A percentile compares a stretch with the other conserved stretches of the same genome.
Conservation (phyloP, 2,113 vertebrate genomes). For the Melanostigma gelatinosum region DNA sequence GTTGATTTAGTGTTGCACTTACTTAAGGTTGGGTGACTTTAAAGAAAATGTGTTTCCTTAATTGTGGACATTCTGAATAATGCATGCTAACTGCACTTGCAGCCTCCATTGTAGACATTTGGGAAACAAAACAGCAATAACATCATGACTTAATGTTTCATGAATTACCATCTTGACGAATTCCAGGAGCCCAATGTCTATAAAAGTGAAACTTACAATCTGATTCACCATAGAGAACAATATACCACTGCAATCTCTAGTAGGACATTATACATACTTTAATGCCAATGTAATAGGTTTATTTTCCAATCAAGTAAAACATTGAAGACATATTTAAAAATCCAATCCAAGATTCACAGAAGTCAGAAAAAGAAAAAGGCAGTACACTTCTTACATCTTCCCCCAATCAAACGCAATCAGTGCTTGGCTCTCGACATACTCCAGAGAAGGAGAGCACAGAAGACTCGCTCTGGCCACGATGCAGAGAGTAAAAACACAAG, state of each 20-base stretch:
- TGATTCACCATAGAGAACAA: background rate
- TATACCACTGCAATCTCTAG: slow-evolving; percentile 30
- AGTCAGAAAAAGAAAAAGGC: slow-evolving; percentile 66
- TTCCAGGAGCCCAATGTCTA: background rate
- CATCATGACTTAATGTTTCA: background rate
- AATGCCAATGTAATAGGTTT: slow-evolving; percentile 81
- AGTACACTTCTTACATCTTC: slow-evolving; percentile 71
- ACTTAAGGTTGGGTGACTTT: background rate
- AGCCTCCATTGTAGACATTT: background rate
- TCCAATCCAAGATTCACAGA: slow-evolving; percentile 79
- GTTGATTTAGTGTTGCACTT: background rate
- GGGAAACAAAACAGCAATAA: background rate
- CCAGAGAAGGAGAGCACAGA: slow-evolving; percentile 42
- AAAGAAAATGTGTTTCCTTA: background rate
- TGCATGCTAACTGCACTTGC: background rate
- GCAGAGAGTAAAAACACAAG: slow-evolving; percentile 53
- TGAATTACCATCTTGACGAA: background rate
- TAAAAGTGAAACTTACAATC: background rate
- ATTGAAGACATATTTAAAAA: slow-evolving; percentile 79
- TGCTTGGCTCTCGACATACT: slow-evolving; percentile 71
- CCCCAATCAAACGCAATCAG: slow-evolving; percentile 77
- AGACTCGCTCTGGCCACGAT: slow-evolving; percentile 56
- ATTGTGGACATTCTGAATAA: background rate
- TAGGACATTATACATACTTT: slow-evolving; percentile 73
- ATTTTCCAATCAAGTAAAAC: slow-evolving; percentile 82